Evolutionary conservation across 2,113 vertebrate genomes (phyloP), one percentile per base, ranked within the genome.

Genomic region (Engraulis encrasicolus): DNA sequence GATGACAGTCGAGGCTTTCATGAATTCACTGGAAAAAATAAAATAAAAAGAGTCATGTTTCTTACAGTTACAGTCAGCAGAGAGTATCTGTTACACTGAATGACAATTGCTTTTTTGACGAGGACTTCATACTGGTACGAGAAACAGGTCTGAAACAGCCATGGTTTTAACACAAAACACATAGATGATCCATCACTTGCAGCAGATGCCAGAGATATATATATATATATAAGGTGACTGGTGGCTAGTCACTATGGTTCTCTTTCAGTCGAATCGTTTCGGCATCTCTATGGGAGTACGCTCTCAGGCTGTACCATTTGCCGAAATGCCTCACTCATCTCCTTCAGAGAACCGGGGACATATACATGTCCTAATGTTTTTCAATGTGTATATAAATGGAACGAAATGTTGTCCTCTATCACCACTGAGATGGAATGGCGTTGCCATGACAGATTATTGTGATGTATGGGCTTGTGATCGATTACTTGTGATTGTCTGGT

Each of bases 401-500:
- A 34, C 34, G 27, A 27, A 3, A 12, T 23, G 58, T 31, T 14
- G 66, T 31, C 66, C 66, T 74, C 9, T 74, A 34, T 31, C 31
- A 23, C 66, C 79, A 87, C 89, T 86, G 90, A 49, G 74, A 87
- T 89, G 84, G 81, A 88, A 58, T 80, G 84, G 87, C 86, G 78
- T 84, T 52, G 87, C 85, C 82, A 85, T 49, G 85, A 86, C 81
- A 87, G 78, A 52, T n/a, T 54, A 83, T 40, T 78, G 36, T 83
- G 85, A 92, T 86, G 78, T 89, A 90, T 89, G 86, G 79, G 87
- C 50, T 52, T 77, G 50, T 83, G 79, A 27, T n/a, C n/a, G n/a
- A n/a, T 52, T 89, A 91, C 83, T 88, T 84, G 87, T 83, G 90
- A 91, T 86, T 82, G 88, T 58, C 78, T 84, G 86, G 89, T 83